Conservation (phyloP, 2,797 vertebrate species). For the Darevskia nairensis region DNA sequence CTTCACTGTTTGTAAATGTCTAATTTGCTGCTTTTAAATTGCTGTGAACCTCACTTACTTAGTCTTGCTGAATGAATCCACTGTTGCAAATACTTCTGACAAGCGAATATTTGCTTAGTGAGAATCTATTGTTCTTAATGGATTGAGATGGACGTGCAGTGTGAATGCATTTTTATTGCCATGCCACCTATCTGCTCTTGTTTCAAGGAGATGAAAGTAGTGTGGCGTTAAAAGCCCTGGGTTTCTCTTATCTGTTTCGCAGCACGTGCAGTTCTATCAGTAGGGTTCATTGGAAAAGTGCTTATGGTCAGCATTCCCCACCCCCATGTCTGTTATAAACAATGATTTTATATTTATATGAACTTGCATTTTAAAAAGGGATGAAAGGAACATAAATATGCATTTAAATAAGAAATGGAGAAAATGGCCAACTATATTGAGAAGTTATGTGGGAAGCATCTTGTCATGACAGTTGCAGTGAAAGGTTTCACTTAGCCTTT, state of each 20-base stretch:
- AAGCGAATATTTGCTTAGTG: conserved; percentile 84
- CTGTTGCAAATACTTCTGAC: conserved; percentile 74
- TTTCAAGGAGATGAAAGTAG: conserved; percentile 69
- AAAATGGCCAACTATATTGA: neutral
- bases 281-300: conserved; percentile 47
- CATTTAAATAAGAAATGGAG: neutral
- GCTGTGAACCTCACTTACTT: conserved; percentile 67
- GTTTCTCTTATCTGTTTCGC: conserved; percentile 57
- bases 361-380: conserved; percentile 20
- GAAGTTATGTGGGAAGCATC: fast-evolving
- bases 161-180: conserved; percentile 68
- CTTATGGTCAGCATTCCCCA: conserved; percentile 50
- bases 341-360: conserved; percentile 43
- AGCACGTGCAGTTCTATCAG: conserved; percentile 40
- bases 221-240: conserved; percentile 59
- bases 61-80: conserved; percentile 62
- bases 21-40: conserved; percentile 74
- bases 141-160: conserved; percentile 79
- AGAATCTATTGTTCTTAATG: conserved; percentile 85
- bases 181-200: conserved; percentile 65
- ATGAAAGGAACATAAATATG: neutral
- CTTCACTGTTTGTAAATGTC: conserved; percentile 73
- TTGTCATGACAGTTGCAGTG: fast-evolving
- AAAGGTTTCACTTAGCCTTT: neutral
- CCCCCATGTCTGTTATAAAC: conserved; percentile 2